Percentiles rank a stretch among this genome's conserved stretches.
Conservation (phyloP, 1,140 invertebrate species). For the Pinna nobilis region DNA sequence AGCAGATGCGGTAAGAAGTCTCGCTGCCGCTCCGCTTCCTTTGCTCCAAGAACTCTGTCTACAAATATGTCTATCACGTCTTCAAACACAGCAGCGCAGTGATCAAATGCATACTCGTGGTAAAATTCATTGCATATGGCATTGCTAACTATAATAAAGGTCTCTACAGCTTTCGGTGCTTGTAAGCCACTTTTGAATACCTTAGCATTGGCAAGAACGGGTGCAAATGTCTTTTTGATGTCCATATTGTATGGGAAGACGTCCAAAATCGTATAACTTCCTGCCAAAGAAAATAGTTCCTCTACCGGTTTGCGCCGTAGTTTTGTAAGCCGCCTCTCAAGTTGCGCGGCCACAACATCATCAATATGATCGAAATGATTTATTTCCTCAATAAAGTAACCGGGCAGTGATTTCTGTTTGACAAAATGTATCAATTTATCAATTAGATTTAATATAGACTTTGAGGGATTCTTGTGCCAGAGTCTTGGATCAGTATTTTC, state of each 20-base stretch:
- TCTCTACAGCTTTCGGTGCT: constrained; percentile 19
- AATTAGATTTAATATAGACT: constrained; percentile 28
- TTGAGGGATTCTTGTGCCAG: constrained; percentile 35
- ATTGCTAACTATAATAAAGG: constrained; percentile 24
- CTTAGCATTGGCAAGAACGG: constrained; percentile 31
- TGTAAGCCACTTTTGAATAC: constrained; percentile 25
- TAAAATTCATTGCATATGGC: constrained; percentile 40
- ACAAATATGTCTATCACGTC: constrained; percentile 40
- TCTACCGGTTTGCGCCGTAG: constrained; percentile 28
- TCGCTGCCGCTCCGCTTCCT: constrained; percentile 28
- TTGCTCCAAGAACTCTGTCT: constrained; percentile 20
- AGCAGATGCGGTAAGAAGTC: constrained; percentile 35
- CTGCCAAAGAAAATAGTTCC: constrained; percentile 30
- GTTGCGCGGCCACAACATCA: constrained; percentile 20
- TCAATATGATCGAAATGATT: constrained; percentile 30
- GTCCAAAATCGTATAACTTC: constrained; percentile 39
- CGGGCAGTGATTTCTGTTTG: constrained; percentile 26
- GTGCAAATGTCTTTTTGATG: constrained; percentile 29
- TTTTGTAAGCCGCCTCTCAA: constrained; percentile 31
- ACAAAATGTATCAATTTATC: constrained; percentile 23
- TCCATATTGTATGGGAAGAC: constrained; percentile 39
- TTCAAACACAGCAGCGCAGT: constrained; percentile 40
- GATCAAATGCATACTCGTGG: constrained; percentile 39
- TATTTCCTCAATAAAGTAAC: constrained; percentile 32
- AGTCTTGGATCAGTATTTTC: constrained; percentile 24